These are phyloP conservation scores for Takifugu bimaculatus DNA, from an alignment of 2,113 vertebrate genomes.

Conservation along the genomic window DNA sequence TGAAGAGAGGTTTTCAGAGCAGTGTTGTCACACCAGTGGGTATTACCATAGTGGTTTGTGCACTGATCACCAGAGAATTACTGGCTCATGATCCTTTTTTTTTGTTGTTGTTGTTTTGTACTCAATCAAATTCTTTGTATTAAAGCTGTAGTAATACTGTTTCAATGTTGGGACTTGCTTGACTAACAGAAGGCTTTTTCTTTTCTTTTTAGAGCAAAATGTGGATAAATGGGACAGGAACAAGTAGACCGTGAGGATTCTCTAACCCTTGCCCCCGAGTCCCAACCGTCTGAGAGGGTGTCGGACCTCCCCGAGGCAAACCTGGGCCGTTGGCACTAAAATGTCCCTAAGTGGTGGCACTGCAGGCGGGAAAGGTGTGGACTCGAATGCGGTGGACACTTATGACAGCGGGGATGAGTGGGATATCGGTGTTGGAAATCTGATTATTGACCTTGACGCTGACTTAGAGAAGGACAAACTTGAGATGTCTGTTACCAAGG, in stretches of 20 bases:
- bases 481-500: constrained; percentile 98
- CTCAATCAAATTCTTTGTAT: constrained; percentile 28
- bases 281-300: constrained; percentile 76
- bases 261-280: constrained; percentile 66
- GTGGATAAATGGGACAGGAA: constrained; percentile 88
- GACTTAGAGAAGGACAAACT: constrained; percentile 99
- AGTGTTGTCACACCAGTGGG: constrained; percentile 59
- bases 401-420: constrained; percentile 99
- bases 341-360: constrained; percentile 99
- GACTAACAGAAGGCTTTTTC: constrained; percentile 53
- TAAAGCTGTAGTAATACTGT: not conserved
- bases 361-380: constrained; percentile 99
- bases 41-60: constrained; percentile 58
- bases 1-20: constrained; percentile 57
- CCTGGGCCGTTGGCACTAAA: constrained; percentile 97
- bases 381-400: constrained; percentile 99
- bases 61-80: constrained; percentile 52
- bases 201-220: constrained; percentile 81
- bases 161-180: constrained; percentile 24
- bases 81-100: constrained; percentile 37
- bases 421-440: constrained; percentile 99
- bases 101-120: constrained; percentile 15
- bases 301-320: constrained; percentile 77
- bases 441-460: constrained; percentile 99
- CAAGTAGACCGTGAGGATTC: constrained; percentile 83